Base-by-base conservation (phyloP, 2,113 vertebrate species). In the Chascanopsetta lugubris region DNA sequence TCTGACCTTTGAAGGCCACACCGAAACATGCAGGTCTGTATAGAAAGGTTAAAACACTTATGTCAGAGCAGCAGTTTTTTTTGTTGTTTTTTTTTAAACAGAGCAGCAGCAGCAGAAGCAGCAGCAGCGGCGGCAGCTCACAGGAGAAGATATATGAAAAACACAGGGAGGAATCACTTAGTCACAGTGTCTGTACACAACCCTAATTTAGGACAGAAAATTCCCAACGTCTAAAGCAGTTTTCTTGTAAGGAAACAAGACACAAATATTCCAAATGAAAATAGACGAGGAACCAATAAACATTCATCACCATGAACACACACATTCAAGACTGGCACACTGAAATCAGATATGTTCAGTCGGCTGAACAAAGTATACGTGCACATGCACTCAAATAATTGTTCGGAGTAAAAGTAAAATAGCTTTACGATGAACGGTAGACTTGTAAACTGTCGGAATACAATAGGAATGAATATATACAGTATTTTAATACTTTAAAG, bases 1-100 rank as follows among this genome's bases (percentile, higher is more conserved):
- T 57, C 67, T 75, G 85, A 88, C 81, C 79, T 85, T 73, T 79
- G 75, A 77, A 85, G 81, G 75, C 71, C 82, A 67, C 65, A 15
- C 51, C 69, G 25, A 62, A 26, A 72, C 61, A 73, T 71, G 57
- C 59, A n/a, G 72, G 60, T 27, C 79, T 81, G 81, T 27, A 5
- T 60, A 75, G 64, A 79, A 60, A 63, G 65, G 69, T 73, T 43
- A 20, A 45, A 38, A 43, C 0, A 2, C 66, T 24, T 32, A 57
- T 43, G 73, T 64, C 10, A 61, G 24, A 36, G 45, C 34, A 38
- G 42, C 51, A 53, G 20, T 72, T 32, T 61, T 70, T 62, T 61
- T 27, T n/a, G n/a, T n/a, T n/a, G n/a, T n/a, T n/a, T n/a, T 32
- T 61, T 70, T 62, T 61, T 27, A 78, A 79, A 63, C 25, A 58